These are phyloP conservation scores for Tyria jacobaeae DNA, from an alignment of 2,888 invertebrate species.

Conservation along the genomic window DNA sequence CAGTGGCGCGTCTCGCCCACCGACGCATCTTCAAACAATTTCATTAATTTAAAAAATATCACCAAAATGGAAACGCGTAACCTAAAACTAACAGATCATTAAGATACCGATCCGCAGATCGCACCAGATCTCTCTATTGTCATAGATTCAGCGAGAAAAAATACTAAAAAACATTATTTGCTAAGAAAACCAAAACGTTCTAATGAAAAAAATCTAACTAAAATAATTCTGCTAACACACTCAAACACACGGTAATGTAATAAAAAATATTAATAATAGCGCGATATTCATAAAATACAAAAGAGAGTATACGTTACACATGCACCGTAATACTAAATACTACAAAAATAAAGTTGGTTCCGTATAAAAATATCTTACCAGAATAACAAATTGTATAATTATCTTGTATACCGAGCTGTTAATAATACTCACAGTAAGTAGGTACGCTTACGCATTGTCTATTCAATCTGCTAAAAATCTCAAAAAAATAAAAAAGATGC, in stretches of 20 bases:
- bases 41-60: conserved; percentile 75
- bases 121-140: conserved; percentile 88
- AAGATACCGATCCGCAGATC: conserved; percentile 63
- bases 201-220: conserved; percentile 81
- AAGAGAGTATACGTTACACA: conserved; percentile 74
- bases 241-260: conserved; percentile 83
- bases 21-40: conserved; percentile 81
- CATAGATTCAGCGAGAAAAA: conserved; percentile 84
- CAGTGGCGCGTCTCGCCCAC: conserved; percentile 48
- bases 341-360: conserved; percentile 83
- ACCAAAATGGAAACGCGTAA: conserved; percentile 73
- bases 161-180: conserved; percentile 85
- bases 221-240: conserved; percentile 86
- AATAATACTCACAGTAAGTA: conserved; percentile 80
- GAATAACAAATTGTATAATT: conserved; percentile 84
- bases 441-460: conserved; percentile 57
- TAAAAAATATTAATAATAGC: conserved; percentile 80
- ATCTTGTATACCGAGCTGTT: conserved; percentile 80
- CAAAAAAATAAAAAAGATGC: conserved; percentile 73
- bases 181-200: conserved; percentile 80
- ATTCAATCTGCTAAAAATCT: conserved; percentile 73
- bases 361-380: conserved; percentile 84
- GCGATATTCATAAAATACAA: conserved; percentile 75
- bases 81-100: conserved; percentile 79
- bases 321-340: conserved; percentile 84